Evolutionary conservation across 2,888 invertebrate species (phyloP), one percentile per base, ranked within the genome.

Genomic region (Gymnosoma rotundatum): DNA sequence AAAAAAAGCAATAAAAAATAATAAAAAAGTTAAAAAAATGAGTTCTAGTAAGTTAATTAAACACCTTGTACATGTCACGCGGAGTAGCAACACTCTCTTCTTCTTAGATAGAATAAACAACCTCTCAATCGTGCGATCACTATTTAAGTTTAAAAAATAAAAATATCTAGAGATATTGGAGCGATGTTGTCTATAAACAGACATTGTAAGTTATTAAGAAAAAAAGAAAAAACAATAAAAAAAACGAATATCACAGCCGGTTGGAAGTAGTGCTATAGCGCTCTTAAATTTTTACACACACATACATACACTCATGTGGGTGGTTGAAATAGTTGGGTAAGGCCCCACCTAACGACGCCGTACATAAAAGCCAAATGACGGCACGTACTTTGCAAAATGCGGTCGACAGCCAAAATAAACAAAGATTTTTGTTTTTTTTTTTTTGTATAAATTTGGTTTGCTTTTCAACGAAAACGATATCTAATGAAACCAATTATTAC

Each of bases 401-500:
- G 80, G 73, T 73, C 83, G 76, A 80, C 73, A 58, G 72, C 79
- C 76, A 76, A 83, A 80, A 83, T 63, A 76, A 83, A 80, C 63
- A 72, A 79, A 42, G 16, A 5, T 5, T 72, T 56, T 64, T 42
- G 10, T 42, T 42, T 8, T 32, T 70, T 48, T n/a, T 3, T 48
- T 48, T 25, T n/a, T 48, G 14, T 52, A 60, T 64, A 18, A 67
- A 52, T 74, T 73, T 70, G 52, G 69, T 60, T 56, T 60, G 66
- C 45, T 73, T 78, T 69, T 74, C 58, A 75, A 74, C 61, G 75
- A 83, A 79, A 75, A 79, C 72, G 79, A 79, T 83, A 83, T 83
- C 72, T 75, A 83, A 83, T 79, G 79, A 75, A 75, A 79, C 70
- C 79, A 83, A 83, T 83, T 83, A 75, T 83, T 79, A 83, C 75